Evolutionary conservation across 2,113 vertebrate genomes (phyloP), one percentile per base, ranked within the genome.

Genomic region (Gambusia affinis): DNA sequence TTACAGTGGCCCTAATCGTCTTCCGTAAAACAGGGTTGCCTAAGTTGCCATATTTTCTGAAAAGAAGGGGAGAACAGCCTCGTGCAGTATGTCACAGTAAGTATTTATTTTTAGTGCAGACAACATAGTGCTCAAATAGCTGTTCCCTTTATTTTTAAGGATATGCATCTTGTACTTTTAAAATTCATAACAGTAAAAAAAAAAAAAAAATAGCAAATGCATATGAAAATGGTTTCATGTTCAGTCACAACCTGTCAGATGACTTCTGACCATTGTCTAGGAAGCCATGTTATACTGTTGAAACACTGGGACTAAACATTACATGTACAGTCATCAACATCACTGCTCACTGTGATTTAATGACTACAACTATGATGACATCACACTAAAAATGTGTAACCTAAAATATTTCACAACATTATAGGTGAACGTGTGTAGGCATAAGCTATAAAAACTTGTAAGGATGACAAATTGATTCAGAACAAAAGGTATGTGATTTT

Each of bases 91-190:
- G 12, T 81, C 70, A 85, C 80, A 75, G 67, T 73, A 79, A 54
- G 71, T 68, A 33, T 90, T 88, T 86, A 88, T 86, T 88, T 82
- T 2, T 44, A 69, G 87, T 87, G 75, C 75, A 78, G 71, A 80
- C 73, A 66, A 79, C 76, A 76, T 31, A 80, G 80, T 81, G 85
- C 76, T 78, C 76, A 67, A 62, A 74, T 24, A 57, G 42, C 28
- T 66, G 39, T 67, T 84, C 60, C 27, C 51, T 73, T 78, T 70
- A 44, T 77, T 31, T 78, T 42, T 68, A 60, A 70, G 67, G 31
- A 64, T 82, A 81, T 76, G 37, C 47, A 47, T 47, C 44, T 79
- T 78, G 35, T 61, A 72, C 28, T 33, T 66, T 76, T 44, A 81
- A 24, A 70, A 73, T 73, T 31, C 73, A 85, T 60, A 65, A 70